phyloP scores from a whole-genome alignment of 1,140 invertebrate genomes.

The Palaemon carinicauda region DNA sequence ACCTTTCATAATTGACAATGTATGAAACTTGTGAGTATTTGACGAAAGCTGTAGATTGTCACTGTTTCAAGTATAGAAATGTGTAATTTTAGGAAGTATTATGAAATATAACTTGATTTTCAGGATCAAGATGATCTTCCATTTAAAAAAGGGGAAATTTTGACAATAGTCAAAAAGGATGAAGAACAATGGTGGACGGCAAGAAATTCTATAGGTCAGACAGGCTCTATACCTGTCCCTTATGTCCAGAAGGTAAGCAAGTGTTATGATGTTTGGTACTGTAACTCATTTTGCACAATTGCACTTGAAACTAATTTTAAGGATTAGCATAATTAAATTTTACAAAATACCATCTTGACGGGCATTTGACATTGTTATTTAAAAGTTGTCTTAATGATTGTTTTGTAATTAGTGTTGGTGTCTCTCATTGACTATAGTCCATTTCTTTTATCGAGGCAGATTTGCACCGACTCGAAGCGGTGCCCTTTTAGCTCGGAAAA shows the following conservation, averaged over 20 bases:
- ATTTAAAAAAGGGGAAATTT: constrained; percentile 92
- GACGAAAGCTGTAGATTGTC: not conserved
- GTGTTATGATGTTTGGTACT: too few species aligned
- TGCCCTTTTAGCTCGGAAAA: too few species aligned
- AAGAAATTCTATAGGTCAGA: constrained; percentile 82
- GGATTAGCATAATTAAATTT: too few species aligned
- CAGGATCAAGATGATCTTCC: constrained; percentile 94
- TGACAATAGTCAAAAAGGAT: constrained; percentile 92
- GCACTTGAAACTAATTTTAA: not conserved
- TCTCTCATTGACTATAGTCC: too few species aligned
- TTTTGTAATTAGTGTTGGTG: not conserved
- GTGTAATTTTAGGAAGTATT: not conserved
- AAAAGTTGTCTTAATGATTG: not conserved
- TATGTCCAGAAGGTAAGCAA: constrained; percentile 75
- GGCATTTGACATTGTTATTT: not conserved
- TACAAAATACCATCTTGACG: too few species aligned
- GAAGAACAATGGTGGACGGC: constrained; percentile 99
- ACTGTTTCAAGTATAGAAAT: not conserved
- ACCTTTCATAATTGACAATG: not conserved
- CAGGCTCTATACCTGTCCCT: constrained; percentile 94
- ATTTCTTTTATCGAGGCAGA: too few species aligned
- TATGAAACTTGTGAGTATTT: not conserved
- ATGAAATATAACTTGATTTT: constrained; percentile 59
- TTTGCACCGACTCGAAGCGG: too few species aligned
- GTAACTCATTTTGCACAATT: not conserved